Evolutionary conservation across 2,888 invertebrate species (phyloP).

Genomic region (Tethea ocularis): DNA sequence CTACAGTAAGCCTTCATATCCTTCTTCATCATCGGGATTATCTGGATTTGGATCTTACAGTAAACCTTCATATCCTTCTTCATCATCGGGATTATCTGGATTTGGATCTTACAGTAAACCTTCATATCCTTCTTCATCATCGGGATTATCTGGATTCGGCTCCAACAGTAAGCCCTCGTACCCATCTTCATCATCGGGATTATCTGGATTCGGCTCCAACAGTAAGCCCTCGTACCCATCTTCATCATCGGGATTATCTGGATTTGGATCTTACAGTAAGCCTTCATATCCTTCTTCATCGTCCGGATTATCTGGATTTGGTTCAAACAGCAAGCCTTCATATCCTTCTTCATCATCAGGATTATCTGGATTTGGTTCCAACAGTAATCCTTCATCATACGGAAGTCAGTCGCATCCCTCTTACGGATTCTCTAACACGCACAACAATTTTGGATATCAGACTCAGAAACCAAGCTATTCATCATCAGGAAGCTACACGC

Average conservation of each 20-base stretch:
- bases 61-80: constrained; percentile 27
- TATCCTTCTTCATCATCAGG: constrained; percentile 24
- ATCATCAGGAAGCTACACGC: not conserved
- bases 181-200: constrained; percentile 23
- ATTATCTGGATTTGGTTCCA: constrained; percentile 12
- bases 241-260: constrained; percentile 31
- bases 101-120: constrained; percentile 17
- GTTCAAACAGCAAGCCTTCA: too few relatives aligned
- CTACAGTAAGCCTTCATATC: constrained; percentile 19
- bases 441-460: too few relatives aligned
- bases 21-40: constrained; percentile 30
- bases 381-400: not conserved
- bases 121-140: constrained; percentile 27
- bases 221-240: constrained; percentile 25
- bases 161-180: constrained; percentile 21
- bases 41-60: constrained; percentile 27
- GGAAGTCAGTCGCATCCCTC: not conserved
- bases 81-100: constrained; percentile 32
- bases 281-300: constrained; percentile 20
- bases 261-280: constrained; percentile 17
- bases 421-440: not conserved
- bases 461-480: not conserved
- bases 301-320: constrained; percentile 22
- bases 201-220: constrained; percentile 28
- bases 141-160: constrained; percentile 33